These are phyloP conservation scores for Hydroisotoma schaefferi DNA, from an alignment of 2,888 invertebrate species.

Conservation along the genomic window DNA sequence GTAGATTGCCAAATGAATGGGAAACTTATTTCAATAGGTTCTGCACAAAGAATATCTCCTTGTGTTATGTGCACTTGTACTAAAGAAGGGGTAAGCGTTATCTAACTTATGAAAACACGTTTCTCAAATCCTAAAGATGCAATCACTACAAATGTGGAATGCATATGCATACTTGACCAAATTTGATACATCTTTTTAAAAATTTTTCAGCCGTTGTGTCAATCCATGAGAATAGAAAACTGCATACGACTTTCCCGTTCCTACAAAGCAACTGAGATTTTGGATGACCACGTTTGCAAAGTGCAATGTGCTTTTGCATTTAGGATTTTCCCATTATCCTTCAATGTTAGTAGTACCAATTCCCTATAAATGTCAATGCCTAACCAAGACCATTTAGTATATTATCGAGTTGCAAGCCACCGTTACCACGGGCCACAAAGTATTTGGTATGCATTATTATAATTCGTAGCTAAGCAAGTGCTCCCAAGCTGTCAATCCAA, in stretches of 20 bases:
- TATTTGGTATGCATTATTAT: too few relatives aligned
- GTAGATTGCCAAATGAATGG: conserved; percentile 53
- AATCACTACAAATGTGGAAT: background rate
- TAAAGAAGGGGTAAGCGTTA: conserved; percentile 55
- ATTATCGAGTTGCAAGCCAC: too few relatives aligned
- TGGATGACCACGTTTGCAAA: conserved; percentile 56
- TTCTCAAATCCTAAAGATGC: background rate
- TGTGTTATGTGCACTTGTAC: conserved; percentile 57
- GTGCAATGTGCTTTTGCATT: conserved; percentile 57
- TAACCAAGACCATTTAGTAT: too few relatives aligned
- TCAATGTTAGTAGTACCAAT: conserved; percentile 1
- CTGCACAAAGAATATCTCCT: conserved; percentile 54
- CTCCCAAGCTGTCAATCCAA: too few relatives aligned
- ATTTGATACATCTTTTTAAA: too few relatives aligned
- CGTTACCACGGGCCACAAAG: too few relatives aligned
- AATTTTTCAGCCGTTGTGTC: conserved; percentile 54
- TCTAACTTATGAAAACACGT: background rate
- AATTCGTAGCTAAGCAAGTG: too few relatives aligned
- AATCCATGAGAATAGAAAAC: conserved; percentile 55
- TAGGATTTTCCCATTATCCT: conserved; percentile 50
- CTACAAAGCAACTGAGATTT: conserved; percentile 53
- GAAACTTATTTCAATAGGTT: conserved; percentile 53
- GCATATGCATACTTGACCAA: background rate
- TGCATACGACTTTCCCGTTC: conserved; percentile 54
- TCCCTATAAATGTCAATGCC: background rate